Conservation (phyloP, 2,888 invertebrate species). For the Digitonthophagus gazella region DNA sequence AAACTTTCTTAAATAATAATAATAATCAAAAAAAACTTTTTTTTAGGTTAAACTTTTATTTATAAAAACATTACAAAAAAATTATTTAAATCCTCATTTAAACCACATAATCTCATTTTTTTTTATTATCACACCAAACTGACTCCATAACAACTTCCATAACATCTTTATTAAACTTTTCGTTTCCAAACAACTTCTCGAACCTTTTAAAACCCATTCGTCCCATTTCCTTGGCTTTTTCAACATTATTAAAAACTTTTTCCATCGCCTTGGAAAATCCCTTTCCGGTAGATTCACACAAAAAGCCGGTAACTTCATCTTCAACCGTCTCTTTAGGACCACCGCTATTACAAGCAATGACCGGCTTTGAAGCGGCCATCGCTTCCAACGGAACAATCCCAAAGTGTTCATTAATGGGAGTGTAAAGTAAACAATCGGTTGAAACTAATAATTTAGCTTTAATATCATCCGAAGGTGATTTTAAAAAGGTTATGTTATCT, state of each 20-base stretch:
- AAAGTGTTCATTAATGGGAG: slow-evolving; percentile 96
- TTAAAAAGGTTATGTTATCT: slow-evolving; percentile 77
- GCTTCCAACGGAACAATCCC: slow-evolving; percentile 99
- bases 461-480: slow-evolving; percentile 81
- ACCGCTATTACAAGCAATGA: slow-evolving; percentile 92
- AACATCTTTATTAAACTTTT: slow-evolving; percentile 61
- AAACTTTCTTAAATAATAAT: not conserved
- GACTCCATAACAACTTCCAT: slow-evolving; percentile 29
- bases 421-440: slow-evolving; percentile 84
- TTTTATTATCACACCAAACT: slow-evolving; percentile 7
- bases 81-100: not conserved
- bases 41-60: slow-evolving; percentile 9
- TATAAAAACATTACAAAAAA: too few species aligned
- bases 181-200: slow-evolving; percentile 77
- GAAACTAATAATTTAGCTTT: slow-evolving; percentile 77
- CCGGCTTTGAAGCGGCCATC: slow-evolving; percentile 91
- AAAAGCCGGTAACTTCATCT: slow-evolving; percentile 75
- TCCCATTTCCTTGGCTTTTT: slow-evolving; percentile 67
- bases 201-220: slow-evolving; percentile 73
- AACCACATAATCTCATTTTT: slow-evolving; percentile 7
- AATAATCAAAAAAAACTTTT: slow-evolving; percentile 10
- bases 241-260: slow-evolving; percentile 58
- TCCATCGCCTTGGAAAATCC: slow-evolving; percentile 78
- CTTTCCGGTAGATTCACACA: slow-evolving; percentile 68
- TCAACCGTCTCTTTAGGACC: slow-evolving; percentile 93